phyloP scores from a whole-genome alignment of 2,888 invertebrate species.

The Drosophila pegasa region DNA sequence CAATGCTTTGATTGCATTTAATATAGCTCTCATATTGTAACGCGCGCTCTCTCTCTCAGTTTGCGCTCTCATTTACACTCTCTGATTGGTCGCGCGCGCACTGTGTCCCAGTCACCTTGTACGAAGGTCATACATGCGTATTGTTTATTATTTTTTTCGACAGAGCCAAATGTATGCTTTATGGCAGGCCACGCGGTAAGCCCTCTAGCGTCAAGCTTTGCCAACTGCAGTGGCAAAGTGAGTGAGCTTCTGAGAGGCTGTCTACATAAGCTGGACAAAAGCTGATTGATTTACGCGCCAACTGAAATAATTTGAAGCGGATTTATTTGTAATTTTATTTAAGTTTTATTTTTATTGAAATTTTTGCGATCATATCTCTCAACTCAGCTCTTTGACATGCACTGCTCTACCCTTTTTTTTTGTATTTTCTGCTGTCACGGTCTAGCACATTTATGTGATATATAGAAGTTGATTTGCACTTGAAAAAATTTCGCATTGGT shows the following conservation, averaged over 20 bases:
- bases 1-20: constrained; percentile 22
- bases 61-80: constrained; percentile 3
- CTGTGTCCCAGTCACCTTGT: constrained; percentile 86
- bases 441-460: constrained; percentile 62
- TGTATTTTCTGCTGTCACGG: constrained; percentile 43
- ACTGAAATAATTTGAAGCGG: neutral
- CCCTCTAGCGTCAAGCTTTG: constrained; percentile 55
- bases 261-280: neutral
- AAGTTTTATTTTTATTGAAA: constrained; percentile 77
- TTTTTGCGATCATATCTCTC: constrained; percentile 68
- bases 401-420: constrained; percentile 20
- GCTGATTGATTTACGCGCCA: constrained; percentile 29
- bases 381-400: constrained; percentile 59
- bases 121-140: constrained; percentile 86
- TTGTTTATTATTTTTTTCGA: constrained; percentile 60
- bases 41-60: neutral
- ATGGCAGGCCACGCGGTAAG: constrained; percentile 14
- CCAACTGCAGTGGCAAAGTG: neutral
- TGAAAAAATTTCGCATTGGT: constrained; percentile 55
- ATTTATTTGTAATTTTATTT: constrained; percentile 55
- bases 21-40: neutral
- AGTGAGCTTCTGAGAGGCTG: constrained; percentile 5
- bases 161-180: constrained; percentile 41
- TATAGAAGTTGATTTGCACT: constrained; percentile 56
- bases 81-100: constrained; percentile 16